phyloP scores from a whole-genome alignment of 2,888 invertebrate genomes.

The Drosophila lacicola region DNA sequence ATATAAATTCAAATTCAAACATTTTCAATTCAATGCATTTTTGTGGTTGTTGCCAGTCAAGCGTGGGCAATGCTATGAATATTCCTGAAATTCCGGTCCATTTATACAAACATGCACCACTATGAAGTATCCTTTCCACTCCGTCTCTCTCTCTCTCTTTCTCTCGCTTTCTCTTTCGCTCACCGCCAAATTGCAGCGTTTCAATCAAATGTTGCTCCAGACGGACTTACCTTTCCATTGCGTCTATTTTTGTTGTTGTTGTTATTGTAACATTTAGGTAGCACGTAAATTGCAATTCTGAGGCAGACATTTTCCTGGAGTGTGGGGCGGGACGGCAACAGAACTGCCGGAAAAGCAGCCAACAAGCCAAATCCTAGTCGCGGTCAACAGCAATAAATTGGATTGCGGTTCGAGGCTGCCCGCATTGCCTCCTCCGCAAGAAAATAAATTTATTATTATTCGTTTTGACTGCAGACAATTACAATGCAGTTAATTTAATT shows the following conservation, averaged over 20 bases:
- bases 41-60: conserved; percentile 75
- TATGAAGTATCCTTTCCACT: conserved; percentile 39
- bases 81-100: conserved; percentile 57
- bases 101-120: conserved; percentile 29
- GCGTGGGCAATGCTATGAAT: conserved; percentile 68
- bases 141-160: neutral
- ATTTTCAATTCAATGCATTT: conserved; percentile 78
- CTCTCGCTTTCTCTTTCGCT: neutral
- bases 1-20: conserved; percentile 80
- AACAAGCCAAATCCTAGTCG: conserved; percentile 56
- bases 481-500: conserved; percentile 64
- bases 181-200: conserved; percentile 54
- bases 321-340: neutral
- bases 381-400: conserved; percentile 76
- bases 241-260: conserved; percentile 32
- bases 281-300: conserved; percentile 71
- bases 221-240: conserved; percentile 36
- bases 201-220: conserved; percentile 65
- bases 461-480: conserved; percentile 49
- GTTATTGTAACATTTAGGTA: conserved; percentile 58
- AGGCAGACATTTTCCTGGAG: conserved; percentile 36
- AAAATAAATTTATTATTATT: conserved; percentile 59
- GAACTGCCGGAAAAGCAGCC: conserved; percentile 17
- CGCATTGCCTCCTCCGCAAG: conserved; percentile 6
- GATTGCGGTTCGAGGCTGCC: conserved; percentile 49